Base-by-base conservation (phyloP, 2,888 invertebrate genomes). In the Diarsia mendica region DNA sequence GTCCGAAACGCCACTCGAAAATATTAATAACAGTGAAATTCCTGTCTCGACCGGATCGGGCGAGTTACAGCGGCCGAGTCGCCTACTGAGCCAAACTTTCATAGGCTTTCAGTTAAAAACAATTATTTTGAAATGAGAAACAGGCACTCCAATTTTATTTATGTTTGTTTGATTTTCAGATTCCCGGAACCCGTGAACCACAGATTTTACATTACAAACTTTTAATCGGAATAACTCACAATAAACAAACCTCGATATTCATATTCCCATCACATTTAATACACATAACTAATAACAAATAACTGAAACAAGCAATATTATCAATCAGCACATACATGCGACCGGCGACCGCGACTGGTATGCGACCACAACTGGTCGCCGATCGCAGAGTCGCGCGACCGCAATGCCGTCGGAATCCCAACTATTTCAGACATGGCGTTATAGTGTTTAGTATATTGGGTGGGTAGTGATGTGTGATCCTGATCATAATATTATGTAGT, bases 361-460 rank as follows among this genome's bases (percentile, higher is more conserved):
- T 87, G 83, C 70, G 60, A 85, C 87, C 87, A 39, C 87, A 77
- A 55, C 58, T 49, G 51, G 69, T 69, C 58, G 61, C 67, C 55
- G 18, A n/a, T n/a, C 63, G 63, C 63, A 63, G 39, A 44, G 28
- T 58, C 61, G 46, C 60, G 33, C 58, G 20, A 79, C 79, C 87
- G 53, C 85, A 76, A 11, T 51, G 69, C 33, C 46, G 58, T 66
- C 64, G 79, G 86, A 63, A 87, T 87, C 39, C 77, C 72, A 75
- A 75, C 64, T 39, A 85, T 85, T 73, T 66, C 60, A 80, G 64
- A 67, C 46, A 63, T 79, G 9, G 33, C 48, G 11, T 23, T 20
- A 13, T 49, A 44, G 51, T 65, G 39, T 46, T 23, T 2, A 28
- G 8, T 64, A 18, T 66, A 53, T 39, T 39, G 2, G 15, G 20